Base-by-base conservation (phyloP, 2,797 vertebrate species). In the Crocodylus rhombifer region DNA sequence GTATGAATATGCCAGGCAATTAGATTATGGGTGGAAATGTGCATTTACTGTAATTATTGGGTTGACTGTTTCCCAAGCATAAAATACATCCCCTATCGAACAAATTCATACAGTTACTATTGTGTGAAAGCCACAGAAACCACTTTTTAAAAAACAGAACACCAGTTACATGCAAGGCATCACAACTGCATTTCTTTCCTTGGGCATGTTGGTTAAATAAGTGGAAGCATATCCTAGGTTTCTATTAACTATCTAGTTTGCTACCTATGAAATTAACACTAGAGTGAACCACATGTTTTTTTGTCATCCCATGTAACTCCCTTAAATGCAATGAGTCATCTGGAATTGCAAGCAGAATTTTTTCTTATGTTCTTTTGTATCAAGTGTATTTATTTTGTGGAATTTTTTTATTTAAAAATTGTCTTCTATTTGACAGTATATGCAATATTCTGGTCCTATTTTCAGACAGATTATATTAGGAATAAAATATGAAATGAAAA, bases 401-500 rank as follows among this genome's bases (percentile, higher is more conserved):
- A 51, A 10, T 51, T 1, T 51, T 83, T 83, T 33, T 7, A 86
- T 92, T 82, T 7, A 64, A 80, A 23, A 67, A n/a, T 78, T 30
- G 56, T 58, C 73, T 65, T 85, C 36, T 86, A 4, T 42, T 51
- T 91, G 23, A 79, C 6, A 28, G 1, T 51, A 25, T 57, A 90
- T 65, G 21, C 65, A 51, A 74, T 91, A 77, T 88, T 7, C 62
- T 57, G 57, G 64, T 4, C 81, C 23, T 88, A 13, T 79, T 33
- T 83, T 85, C 14, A 83, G 11, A 28, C 36, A 20, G 33, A 36
- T 33, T 82, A 33, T 58, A 26, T 51, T 78, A 74, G 20, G 18
- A 77, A 58, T 77, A 82, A 92, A 92, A 30, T n/a, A 64, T 36
- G 16, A 42, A n/a, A 67, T 58, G 18, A 86, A 91, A 89, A 88